Evolutionary conservation across 2,113 vertebrate species (phyloP).

Genomic region (Cynoglossus semilaevis): DNA sequence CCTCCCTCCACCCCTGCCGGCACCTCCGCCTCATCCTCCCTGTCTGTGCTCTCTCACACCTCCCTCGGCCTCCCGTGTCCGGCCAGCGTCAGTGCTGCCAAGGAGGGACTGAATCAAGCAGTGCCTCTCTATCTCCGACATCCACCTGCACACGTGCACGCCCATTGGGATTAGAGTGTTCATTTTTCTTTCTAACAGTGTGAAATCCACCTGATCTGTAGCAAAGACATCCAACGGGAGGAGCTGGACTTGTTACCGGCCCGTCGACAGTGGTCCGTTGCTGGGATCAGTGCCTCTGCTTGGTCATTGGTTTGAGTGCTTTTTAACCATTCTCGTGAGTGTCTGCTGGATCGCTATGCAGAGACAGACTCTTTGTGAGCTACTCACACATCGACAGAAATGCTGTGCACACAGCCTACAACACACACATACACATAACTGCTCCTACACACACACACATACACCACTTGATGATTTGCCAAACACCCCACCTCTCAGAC

Average conservation of each 20-base stretch:
- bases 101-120: constrained; percentile 64
- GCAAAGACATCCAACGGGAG: constrained; percentile 38
- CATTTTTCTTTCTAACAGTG: constrained; percentile 48
- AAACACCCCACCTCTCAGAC: constrained; percentile 82
- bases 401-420: constrained; percentile 37
- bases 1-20: not conserved
- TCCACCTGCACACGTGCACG: constrained; percentile 19
- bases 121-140: constrained; percentile 61
- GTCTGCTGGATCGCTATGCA: constrained; percentile 74
- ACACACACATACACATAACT: constrained; percentile 18
- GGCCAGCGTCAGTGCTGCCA: constrained; percentile 64
- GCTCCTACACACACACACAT: constrained; percentile 24
- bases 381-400: constrained; percentile 50
- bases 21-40: not conserved
- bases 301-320: constrained; percentile 32
- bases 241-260: constrained; percentile 52
- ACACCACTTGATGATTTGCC: constrained; percentile 77
- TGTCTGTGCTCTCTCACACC: constrained; percentile 11
- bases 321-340: constrained; percentile 54
- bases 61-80: constrained; percentile 55
- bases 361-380: constrained; percentile 73
- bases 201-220: constrained; percentile 34
- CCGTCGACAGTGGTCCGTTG: constrained; percentile 32
- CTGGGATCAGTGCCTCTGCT: constrained; percentile 46
- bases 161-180: constrained; percentile 38